Evolutionary conservation across 2,113 vertebrate species (phyloP), one percentile per base, ranked within the genome.

Genomic region (Oryzias melastigma): DNA sequence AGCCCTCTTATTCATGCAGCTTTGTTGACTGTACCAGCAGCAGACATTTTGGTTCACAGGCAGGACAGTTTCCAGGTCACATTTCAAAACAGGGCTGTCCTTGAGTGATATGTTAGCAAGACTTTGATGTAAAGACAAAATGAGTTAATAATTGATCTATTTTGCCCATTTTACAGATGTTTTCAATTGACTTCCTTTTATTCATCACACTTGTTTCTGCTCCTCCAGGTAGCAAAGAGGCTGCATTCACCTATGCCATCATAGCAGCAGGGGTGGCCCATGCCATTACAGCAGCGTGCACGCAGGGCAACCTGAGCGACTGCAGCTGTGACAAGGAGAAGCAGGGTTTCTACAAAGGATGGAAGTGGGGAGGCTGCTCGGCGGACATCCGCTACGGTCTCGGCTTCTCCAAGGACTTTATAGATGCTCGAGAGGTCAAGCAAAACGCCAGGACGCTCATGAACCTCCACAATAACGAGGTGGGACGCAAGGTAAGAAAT

Each of bases 331-430:
- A 99, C 88, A 95, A 94, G 71, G 95, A 97, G 75, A 98, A 98
- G 81, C 97, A 99, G 82, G 96, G 97, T 56, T 95, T 95, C 87
- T 96, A 98, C 89, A 95, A 98, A 68, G 96, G 97, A 66, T 99
- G 96, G 97, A 96, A 95, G 80, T 99, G 96, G 96, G 97, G 97
- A 5, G 97, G 97, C 87, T 99, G 96, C 87, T 99, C 97, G 0
- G 96, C 97, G 0, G 97, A 99, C 82, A 93, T 99, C 89, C 90
- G 92, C 87, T 97, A 98, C 0, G 97, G 97, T 82, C 93, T 98
- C 70, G 91, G 92, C 69, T 98, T 99, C 70, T 96, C 97, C 90
- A 98, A 96, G 85, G 94, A 97, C 27, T 99, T 99, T 35, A 95
- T 99, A 84, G 97, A 99, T 0, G 95, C 97, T 1, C 92, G 96